Conservation (phyloP, 2,797 vertebrate species). For the Fratercula arctica region DNA sequence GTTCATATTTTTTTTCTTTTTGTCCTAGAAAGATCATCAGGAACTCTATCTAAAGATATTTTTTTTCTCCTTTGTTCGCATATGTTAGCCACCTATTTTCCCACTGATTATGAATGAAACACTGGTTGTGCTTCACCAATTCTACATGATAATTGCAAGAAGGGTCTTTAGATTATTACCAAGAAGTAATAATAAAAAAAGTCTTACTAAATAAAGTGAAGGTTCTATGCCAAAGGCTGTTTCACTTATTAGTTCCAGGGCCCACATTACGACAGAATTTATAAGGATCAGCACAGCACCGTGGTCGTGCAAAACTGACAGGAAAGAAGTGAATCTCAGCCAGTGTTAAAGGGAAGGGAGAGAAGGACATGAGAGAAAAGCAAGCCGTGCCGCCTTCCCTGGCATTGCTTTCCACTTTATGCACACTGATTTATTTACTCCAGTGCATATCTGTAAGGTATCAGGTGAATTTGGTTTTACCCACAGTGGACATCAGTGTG, state of each 20-base stretch:
- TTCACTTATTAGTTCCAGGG: neutral
- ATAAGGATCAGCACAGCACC: neutral
- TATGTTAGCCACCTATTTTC: neutral
- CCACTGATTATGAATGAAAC: neutral
- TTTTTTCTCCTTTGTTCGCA: neutral
- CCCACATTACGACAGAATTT: neutral
- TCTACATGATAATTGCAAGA: neutral
- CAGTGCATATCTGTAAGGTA: neutral
- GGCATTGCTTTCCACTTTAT: neutral
- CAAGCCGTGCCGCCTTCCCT: neutral
- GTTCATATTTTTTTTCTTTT: neutral
- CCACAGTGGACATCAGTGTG: too few relatives aligned
- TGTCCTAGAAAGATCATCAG: neutral
- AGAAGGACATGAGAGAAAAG: neutral
- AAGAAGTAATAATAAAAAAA: neutral
- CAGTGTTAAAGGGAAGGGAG: neutral
- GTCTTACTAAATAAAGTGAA: neutral
- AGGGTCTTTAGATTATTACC: neutral
- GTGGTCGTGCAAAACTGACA: neutral
- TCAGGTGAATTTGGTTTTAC: neutral
- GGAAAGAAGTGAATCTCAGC: neutral
- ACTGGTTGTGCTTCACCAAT: neutral
- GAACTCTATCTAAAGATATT: neutral
- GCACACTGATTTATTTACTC: neutral
- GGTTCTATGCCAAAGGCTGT: neutral